Conservation (phyloP, 2,113 vertebrate species). For the Phodopus roborovskii region DNA sequence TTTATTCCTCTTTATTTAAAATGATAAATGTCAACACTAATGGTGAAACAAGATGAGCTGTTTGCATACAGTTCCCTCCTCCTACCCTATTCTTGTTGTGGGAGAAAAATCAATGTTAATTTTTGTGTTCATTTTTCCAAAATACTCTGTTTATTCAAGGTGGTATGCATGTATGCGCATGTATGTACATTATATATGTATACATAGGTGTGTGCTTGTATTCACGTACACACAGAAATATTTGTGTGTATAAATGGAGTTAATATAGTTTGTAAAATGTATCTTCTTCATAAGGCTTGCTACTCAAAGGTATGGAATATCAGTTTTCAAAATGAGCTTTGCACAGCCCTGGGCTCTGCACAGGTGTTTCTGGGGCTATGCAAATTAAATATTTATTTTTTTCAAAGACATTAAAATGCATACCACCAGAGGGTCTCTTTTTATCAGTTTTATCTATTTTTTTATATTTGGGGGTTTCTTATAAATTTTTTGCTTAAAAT, state of each 20-base stretch:
- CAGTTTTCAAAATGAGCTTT: slow-evolving; percentile 38
- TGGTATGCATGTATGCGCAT: not conserved
- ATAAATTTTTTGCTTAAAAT: slow-evolving; percentile 42
- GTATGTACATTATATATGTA: not conserved
- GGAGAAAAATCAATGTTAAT: not conserved
- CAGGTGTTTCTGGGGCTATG: not conserved
- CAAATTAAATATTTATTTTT: slow-evolving; percentile 65
- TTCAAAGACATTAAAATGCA: slow-evolving; percentile 52
- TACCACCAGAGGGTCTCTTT: not conserved
- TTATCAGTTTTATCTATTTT: slow-evolving; percentile 27
- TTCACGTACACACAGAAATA: not conserved
- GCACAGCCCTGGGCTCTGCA: not conserved
- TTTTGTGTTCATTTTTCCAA: not conserved
- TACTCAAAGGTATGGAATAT: not conserved
- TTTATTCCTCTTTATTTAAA: not conserved
- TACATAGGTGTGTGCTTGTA: not conserved
- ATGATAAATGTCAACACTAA: slow-evolving; percentile 1
- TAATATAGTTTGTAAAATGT: not conserved
- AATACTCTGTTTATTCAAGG: not conserved
- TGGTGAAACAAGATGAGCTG: not conserved
- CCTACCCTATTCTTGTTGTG: not conserved
- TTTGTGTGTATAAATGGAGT: not conserved
- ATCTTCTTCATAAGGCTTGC: not conserved
- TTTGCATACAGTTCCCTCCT: not conserved
- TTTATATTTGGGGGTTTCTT: not conserved